phyloP scores from a whole-genome alignment of 1,140 invertebrate species.

The Nixonia krombeini region DNA sequence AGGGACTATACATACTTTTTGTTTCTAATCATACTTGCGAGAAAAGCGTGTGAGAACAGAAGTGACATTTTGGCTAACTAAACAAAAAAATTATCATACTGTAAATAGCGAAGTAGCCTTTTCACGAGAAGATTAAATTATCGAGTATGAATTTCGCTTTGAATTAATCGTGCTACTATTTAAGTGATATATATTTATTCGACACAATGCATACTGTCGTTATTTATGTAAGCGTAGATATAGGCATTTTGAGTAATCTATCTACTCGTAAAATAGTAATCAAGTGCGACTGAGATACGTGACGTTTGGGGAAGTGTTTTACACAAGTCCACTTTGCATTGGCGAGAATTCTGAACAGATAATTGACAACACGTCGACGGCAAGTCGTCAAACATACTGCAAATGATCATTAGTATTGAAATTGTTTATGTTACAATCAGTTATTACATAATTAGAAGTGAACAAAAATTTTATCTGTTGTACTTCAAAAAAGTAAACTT shows the following conservation, averaged over 20 bases:
- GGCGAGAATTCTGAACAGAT: conserved; percentile 53
- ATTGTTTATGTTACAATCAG: too few relatives aligned
- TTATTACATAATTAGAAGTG: too few relatives aligned
- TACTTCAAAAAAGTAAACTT: too few relatives aligned
- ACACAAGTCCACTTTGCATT: conserved; percentile 26
- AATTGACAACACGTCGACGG: conserved; percentile 39
- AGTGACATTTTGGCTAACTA: too few relatives aligned
- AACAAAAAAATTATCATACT: conserved; percentile 3
- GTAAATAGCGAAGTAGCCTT: conserved; percentile 28
- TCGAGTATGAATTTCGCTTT: conserved; percentile 47
- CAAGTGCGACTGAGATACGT: conserved; percentile 48
- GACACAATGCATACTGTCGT: conserved; percentile 44
- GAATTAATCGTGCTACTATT: conserved; percentile 50
- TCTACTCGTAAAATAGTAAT: conserved; percentile 51
- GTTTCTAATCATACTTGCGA: too few relatives aligned
- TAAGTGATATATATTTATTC: conserved; percentile 57
- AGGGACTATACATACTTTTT: too few relatives aligned
- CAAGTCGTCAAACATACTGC: too few relatives aligned
- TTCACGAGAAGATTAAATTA: conserved; percentile 34
- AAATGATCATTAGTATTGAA: too few relatives aligned
- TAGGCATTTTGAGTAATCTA: conserved; percentile 51
- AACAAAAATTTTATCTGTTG: too few relatives aligned
- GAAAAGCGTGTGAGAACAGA: too few relatives aligned
- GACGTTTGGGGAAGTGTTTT: conserved; percentile 21
- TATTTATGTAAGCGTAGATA: conserved; percentile 51